A percentile compares a stretch with the other conserved stretches of the same genome.
phyloP scores from a whole-genome alignment of 2,888 invertebrate genomes.

The Scaptodrosophila latifasciaeformis region DNA sequence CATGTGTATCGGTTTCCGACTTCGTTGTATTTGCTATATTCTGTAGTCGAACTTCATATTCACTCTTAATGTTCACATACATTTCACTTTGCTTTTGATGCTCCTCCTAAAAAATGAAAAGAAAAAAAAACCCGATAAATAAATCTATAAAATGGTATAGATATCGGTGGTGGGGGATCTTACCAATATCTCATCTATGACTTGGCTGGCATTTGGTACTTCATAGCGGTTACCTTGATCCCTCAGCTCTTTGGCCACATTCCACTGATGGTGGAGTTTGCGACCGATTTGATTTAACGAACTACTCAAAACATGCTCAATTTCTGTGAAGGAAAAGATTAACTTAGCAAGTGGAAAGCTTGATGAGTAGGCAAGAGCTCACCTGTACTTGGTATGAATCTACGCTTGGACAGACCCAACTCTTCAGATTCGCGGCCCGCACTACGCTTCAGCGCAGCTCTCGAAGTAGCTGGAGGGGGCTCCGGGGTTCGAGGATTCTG shows the following conservation, averaged over 20 bases:
- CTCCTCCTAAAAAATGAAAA: slow-evolving; percentile 62
- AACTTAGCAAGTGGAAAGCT: too few relatives aligned
- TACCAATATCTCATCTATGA: slow-evolving; percentile 72
- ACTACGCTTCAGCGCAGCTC: slow-evolving; percentile 31
- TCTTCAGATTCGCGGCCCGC: slow-evolving; percentile 25
- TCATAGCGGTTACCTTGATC: slow-evolving; percentile 68
- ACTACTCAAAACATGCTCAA: slow-evolving; percentile 65
- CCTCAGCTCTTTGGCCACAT: slow-evolving; percentile 67
- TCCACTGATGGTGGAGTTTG: slow-evolving; percentile 67
- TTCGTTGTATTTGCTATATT: slow-evolving; percentile 37
- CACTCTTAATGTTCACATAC: slow-evolving; percentile 71
- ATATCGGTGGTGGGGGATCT: too few relatives aligned
- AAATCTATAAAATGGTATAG: background rate
- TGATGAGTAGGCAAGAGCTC: too few relatives aligned
- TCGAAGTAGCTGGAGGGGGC: background rate
- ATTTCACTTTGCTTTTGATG: slow-evolving; percentile 73
- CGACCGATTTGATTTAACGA: slow-evolving; percentile 70
- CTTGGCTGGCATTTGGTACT: slow-evolving; percentile 65
- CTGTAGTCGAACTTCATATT: slow-evolving; percentile 70
- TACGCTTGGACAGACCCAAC: slow-evolving; percentile 45
- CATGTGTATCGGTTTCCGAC: slow-evolving; percentile 11
- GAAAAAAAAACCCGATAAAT: background rate
- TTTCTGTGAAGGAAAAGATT: slow-evolving; percentile 63
- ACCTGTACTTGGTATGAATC: slow-evolving; percentile 55
- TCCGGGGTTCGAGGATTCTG: slow-evolving; percentile 41